Evolutionary conservation across 2,113 vertebrate species (phyloP).

Genomic region (Corythornis cristatus): DNA sequence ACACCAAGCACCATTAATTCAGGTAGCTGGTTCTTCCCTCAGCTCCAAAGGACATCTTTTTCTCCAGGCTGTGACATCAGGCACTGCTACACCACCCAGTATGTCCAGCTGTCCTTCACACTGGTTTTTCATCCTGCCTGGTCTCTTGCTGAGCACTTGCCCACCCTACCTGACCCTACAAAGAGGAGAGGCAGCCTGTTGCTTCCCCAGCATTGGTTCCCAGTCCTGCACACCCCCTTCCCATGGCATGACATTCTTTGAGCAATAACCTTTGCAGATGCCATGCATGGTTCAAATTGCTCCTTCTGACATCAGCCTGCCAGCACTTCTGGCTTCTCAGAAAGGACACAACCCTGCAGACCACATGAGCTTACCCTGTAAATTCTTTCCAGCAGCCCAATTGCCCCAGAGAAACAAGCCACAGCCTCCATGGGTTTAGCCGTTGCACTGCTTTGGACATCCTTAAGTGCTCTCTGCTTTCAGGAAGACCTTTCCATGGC

Average conservation of each 20-base stretch:
- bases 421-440: not conserved
- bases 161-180: accelerated
- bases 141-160: accelerated
- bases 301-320: not conserved
- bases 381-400: not conserved
- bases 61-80: not conserved
- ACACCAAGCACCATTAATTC: not conserved
- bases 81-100: not conserved
- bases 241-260: accelerated
- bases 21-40: not conserved
- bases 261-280: not conserved
- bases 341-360: not conserved
- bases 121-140: not conserved
- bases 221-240: not conserved
- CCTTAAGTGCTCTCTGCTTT: not conserved
- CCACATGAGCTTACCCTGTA: not conserved
- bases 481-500: not conserved
- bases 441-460: not conserved
- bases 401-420: not conserved
- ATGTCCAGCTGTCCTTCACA: not conserved
- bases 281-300: not conserved
- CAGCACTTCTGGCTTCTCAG: not conserved
- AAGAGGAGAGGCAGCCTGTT: not conserved
- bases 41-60: not conserved
- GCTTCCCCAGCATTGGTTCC: not conserved